These are phyloP conservation scores for Xestobium rufovillosum DNA, from an alignment of 2,888 invertebrate genomes.

Conservation along the genomic window DNA sequence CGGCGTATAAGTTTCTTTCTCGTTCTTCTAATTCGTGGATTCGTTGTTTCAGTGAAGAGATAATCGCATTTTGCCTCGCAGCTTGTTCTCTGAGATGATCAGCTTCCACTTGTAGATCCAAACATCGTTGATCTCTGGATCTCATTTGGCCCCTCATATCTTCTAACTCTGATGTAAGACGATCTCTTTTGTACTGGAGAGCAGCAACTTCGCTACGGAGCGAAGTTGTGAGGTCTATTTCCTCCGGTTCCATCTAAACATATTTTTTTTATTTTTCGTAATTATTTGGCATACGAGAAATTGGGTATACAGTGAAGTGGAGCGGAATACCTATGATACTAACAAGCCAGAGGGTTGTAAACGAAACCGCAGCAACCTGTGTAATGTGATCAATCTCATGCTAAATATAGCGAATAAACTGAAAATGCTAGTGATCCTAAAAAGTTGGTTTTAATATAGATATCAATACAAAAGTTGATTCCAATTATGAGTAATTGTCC, in stretches of 20 bases:
- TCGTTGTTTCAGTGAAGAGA: slow-evolving; percentile 71
- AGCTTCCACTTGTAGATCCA: slow-evolving; percentile 72
- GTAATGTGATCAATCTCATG: too few relatives aligned
- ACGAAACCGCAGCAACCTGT: too few relatives aligned
- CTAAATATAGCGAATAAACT: too few relatives aligned
- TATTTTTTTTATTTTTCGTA: too few relatives aligned
- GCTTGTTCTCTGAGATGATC: slow-evolving; percentile 74
- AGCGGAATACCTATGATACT: too few relatives aligned
- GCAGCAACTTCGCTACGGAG: slow-evolving; percentile 78
- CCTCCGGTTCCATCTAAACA: slow-evolving; percentile 51
- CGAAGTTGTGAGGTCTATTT: slow-evolving; percentile 61
- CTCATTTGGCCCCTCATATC: slow-evolving; percentile 59
- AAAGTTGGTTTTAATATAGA: too few relatives aligned
- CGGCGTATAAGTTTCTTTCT: slow-evolving; percentile 60
- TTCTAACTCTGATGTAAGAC: slow-evolving; percentile 65
- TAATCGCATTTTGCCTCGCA: slow-evolving; percentile 73
- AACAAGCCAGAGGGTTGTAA: too few relatives aligned
- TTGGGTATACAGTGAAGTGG: too few relatives aligned
- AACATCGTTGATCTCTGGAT: slow-evolving; percentile 60
- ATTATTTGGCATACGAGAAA: too few relatives aligned
- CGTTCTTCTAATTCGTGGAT: slow-evolving; percentile 72
- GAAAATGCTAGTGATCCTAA: too few relatives aligned
- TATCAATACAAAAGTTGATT: too few relatives aligned
- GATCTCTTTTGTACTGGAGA: slow-evolving; percentile 75
- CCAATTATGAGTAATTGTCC: too few relatives aligned